Base-by-base conservation (phyloP, 1,140 invertebrate genomes). In the Psilanteris sp. region DNA sequence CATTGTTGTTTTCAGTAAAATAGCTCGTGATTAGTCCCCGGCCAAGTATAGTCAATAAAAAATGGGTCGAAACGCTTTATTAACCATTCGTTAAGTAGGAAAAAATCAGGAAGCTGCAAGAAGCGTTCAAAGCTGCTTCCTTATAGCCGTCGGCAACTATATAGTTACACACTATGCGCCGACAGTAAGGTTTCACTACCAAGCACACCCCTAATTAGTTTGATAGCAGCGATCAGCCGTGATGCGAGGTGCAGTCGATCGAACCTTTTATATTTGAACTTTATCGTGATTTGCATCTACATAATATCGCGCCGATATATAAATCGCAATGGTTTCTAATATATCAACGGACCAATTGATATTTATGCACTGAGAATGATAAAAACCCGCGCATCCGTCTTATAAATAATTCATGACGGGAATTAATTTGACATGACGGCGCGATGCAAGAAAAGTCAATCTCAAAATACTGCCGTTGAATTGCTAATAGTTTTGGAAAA, bases 121-220 rank as follows among this genome's bases (percentile, higher is more conserved):
- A 61, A 67, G 55, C 27, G 46, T 46, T 41, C 26, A 29, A 41
- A 46, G 50, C 13, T 29, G 64, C 57, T 76, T 70, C 64, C 66
- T 77, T 77, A 77, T 77, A 52, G 52, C 66, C 26, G 14, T 20
- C 57, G 73, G 66, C 59, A 44, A 77, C 32, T 41, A 54, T 48
- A 59, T 76, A 71, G 73, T 76, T 76, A 71, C 27, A 67, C 26
- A 66, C 31, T 41, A 18, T 43, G 57, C 29, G 72, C 64, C 64
- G 55, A 70, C 43, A 66, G 48, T 55, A 70, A 76, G 50, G 64
- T 76, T 76, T 70, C 64, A 76, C 64, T 64, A 44, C 64, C 36
- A 10, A 39, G 50, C 61, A 67, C 71, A 76, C 57, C 73, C 50
- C 50, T 76, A 70, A 76, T 76, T 68, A 76, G 50, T 64, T 76